phyloP scores from a whole-genome alignment of 53 echinoderm and acorn worm species.

The Paracentrotus lividus region DNA sequence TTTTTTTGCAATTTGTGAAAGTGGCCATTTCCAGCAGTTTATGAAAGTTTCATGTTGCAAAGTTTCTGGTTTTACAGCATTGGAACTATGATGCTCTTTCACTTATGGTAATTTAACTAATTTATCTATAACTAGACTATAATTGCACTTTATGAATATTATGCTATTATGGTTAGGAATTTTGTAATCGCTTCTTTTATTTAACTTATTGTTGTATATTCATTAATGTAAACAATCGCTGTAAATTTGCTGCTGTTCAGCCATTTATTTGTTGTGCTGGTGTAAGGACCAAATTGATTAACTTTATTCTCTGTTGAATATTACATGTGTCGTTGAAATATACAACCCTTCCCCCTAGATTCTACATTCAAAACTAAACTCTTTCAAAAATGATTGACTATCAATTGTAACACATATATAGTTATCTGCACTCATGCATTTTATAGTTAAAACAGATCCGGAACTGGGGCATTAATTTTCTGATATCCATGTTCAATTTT shows the following conservation, averaged over 20 bases:
- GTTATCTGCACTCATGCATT: not conserved
- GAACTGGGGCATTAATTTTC: not conserved
- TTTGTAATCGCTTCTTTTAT: not conserved
- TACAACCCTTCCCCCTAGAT: no score
- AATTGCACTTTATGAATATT: not conserved
- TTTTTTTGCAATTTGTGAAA: no score
- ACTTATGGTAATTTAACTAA: not conserved
- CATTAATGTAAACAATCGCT: not conserved
- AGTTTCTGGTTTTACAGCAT: no score
- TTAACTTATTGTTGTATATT: conserved; percentile 29
- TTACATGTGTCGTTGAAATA: not conserved
- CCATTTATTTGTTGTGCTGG: conserved; percentile 30
- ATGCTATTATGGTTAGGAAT: not conserved
- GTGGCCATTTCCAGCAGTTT: no score
- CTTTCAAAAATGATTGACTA: no score
- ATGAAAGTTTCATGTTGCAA: no score
- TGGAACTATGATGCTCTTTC: conserved; percentile 30
- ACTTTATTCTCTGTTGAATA: not conserved
- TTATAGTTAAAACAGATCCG: not conserved
- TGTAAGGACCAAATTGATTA: conserved; percentile 44
- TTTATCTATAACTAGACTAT: not conserved
- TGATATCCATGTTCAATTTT: not conserved
- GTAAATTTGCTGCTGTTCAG: not conserved
- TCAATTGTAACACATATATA: not conserved
- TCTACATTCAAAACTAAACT: no score